Conservation (phyloP, 2,888 invertebrate species). For the Philhelius pedissequus region DNA sequence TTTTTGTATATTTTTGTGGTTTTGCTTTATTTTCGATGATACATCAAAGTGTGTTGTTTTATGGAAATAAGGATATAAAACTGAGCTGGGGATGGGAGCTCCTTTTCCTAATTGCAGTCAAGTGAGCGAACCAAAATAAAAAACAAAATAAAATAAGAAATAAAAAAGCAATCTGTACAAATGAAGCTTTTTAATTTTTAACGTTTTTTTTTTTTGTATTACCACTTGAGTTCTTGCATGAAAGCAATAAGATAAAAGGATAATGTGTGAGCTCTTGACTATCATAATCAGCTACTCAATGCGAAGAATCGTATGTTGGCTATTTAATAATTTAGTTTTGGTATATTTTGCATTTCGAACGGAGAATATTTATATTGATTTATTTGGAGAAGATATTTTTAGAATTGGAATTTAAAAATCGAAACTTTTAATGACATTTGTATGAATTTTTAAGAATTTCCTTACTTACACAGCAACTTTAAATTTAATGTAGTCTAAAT, state of each 20-base stretch:
- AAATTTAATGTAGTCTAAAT: too few species aligned
- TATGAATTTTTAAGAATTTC: too few species aligned
- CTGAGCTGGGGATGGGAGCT: too few species aligned
- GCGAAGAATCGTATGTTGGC: not conserved
- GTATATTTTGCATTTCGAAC: too few species aligned
- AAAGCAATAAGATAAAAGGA: constrained; percentile 17
- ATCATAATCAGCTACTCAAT: not conserved
- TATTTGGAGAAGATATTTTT: too few species aligned
- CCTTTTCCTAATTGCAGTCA: too few species aligned
- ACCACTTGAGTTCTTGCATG: constrained; percentile 45
- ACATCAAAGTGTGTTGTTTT: constrained; percentile 40
- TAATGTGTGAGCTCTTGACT: not conserved
- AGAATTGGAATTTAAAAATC: too few species aligned
- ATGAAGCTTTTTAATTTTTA: constrained; percentile 55
- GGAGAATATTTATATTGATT: too few species aligned
- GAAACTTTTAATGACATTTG: too few species aligned
- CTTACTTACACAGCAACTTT: too few species aligned
- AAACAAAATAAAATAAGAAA: not conserved
- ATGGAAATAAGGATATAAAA: too few species aligned
- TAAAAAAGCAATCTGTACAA: constrained; percentile 42
- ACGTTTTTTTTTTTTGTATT: constrained; percentile 60
- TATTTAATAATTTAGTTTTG: not conserved
- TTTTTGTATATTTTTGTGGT: not conserved
- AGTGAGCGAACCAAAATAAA: constrained; percentile 4
- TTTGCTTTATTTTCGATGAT: constrained; percentile 13